Evolutionary conservation across 1,140 invertebrate genomes (phyloP).

Genomic region (Nomia melanderi): DNA sequence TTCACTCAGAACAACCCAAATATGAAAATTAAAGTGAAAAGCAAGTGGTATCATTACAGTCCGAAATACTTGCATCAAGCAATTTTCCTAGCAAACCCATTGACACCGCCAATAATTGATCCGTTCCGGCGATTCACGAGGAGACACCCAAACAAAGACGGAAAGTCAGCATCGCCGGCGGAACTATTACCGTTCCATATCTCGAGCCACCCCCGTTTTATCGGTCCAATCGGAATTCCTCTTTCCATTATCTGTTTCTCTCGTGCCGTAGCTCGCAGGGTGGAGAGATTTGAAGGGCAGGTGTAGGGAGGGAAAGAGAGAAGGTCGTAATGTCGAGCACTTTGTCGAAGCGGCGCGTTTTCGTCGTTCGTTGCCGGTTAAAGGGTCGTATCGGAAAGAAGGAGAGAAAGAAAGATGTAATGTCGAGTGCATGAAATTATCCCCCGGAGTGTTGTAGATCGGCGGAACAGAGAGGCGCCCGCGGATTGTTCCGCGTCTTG

Average conservation of each 20-base stretch:
- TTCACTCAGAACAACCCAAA: too few species aligned
- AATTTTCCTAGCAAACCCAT: background rate
- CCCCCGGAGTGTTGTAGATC: conserved; percentile 65
- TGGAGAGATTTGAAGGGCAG: background rate
- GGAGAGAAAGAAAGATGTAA: conserved; percentile 43
- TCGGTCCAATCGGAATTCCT: conserved; percentile 30
- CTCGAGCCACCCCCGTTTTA: conserved; percentile 8
- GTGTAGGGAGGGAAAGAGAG: background rate
- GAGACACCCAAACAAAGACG: background rate
- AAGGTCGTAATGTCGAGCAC: conserved; percentile 39
- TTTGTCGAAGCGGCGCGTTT: conserved; percentile 44
- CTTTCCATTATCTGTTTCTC: conserved; percentile 9
- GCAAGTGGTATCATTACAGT: too few species aligned
- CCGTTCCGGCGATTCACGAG: background rate
- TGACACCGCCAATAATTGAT: background rate
- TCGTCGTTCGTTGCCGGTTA: conserved; percentile 16
- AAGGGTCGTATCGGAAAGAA: conserved; percentile 20
- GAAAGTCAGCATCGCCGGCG: background rate
- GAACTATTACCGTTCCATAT: conserved; percentile 25
- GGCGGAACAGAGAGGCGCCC: conserved; percentile 57
- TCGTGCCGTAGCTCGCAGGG: background rate
- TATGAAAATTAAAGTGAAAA: too few species aligned
- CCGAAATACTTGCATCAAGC: background rate
- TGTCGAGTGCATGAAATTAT: conserved; percentile 67
- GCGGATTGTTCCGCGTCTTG: conserved; percentile 57